phyloP scores from a whole-genome alignment of 2,797 vertebrate genomes.

The Megalops cyprinoides region DNA sequence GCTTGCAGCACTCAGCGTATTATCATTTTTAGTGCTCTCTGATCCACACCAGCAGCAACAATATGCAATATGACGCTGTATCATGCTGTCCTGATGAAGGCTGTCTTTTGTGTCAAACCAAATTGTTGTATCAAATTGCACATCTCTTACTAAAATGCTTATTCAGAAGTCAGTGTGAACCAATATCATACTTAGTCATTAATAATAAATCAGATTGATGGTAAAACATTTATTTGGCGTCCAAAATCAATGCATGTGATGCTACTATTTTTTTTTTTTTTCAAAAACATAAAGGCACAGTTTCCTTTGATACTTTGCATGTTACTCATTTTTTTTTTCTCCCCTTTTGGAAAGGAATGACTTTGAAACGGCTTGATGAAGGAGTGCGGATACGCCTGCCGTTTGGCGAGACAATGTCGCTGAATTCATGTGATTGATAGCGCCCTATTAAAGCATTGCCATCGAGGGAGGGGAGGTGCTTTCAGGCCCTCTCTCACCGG shows the following conservation, averaged over 20 bases:
- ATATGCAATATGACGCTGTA: no score
- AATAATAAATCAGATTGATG: no score
- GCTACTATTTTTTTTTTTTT: no score
- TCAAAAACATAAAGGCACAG: no score
- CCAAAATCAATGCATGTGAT: not conserved
- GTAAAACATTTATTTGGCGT: not conserved
- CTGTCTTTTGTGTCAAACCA: not conserved
- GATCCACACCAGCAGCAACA: not conserved
- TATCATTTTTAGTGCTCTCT: not conserved
- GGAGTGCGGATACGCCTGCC: not conserved
- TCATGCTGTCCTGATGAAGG: not conserved
- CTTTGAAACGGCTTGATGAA: conserved; percentile 1
- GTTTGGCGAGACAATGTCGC: not conserved
- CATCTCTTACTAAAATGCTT: no score
- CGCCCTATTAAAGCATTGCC: not conserved
- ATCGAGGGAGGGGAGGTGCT: not conserved
- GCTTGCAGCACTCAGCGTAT: not conserved
- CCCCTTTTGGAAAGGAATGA: not conserved
- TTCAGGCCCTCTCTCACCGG: not conserved
- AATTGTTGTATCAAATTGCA: no score
- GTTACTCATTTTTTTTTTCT: no score
- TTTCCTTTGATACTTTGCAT: no score
- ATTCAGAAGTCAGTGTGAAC: no score
- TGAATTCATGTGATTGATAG: conserved; percentile 2
- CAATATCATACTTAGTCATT: no score